These are phyloP conservation scores for Poliocrania exsul DNA, from an alignment of 2,797 vertebrate species.

Conservation along the genomic window DNA sequence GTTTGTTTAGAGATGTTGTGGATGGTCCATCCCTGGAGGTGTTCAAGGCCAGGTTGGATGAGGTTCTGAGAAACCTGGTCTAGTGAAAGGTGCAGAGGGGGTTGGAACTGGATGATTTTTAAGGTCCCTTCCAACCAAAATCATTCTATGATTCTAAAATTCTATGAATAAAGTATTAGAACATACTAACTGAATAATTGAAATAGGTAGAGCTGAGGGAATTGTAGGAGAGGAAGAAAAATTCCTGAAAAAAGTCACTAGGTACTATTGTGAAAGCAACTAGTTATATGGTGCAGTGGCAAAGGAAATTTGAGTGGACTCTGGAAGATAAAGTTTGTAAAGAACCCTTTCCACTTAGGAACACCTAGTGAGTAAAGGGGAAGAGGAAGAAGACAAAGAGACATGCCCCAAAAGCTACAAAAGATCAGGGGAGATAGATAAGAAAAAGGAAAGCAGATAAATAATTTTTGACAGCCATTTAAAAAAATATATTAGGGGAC, in stretches of 20 bases:
- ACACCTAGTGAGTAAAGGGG: neutral
- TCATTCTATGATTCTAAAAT: neutral
- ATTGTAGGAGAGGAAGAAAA: neutral
- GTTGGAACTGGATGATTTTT: neutral
- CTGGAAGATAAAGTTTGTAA: neutral
- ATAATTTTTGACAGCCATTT: neutral
- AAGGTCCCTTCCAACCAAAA: rapidly evolving
- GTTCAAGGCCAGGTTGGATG: neutral
- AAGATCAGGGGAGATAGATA: neutral
- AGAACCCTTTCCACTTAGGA: neutral
- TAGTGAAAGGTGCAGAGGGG: neutral
- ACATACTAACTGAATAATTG: neutral
- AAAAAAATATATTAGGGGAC: neutral
- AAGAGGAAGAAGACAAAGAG: neutral
- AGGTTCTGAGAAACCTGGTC: neutral
- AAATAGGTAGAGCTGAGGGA: neutral
- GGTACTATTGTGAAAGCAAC: rapidly evolving
- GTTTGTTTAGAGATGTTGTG: neutral
- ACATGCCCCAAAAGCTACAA: neutral
- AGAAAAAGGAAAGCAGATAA: neutral
- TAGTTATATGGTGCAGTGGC: rapidly evolving
- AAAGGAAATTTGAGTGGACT: neutral
- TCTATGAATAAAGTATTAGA: neutral
- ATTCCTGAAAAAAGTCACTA: neutral
- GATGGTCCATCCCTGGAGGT: neutral